These are phyloP conservation scores for Garra rufa DNA, from an alignment of 2,113 vertebrate species.

Conservation along the genomic window DNA sequence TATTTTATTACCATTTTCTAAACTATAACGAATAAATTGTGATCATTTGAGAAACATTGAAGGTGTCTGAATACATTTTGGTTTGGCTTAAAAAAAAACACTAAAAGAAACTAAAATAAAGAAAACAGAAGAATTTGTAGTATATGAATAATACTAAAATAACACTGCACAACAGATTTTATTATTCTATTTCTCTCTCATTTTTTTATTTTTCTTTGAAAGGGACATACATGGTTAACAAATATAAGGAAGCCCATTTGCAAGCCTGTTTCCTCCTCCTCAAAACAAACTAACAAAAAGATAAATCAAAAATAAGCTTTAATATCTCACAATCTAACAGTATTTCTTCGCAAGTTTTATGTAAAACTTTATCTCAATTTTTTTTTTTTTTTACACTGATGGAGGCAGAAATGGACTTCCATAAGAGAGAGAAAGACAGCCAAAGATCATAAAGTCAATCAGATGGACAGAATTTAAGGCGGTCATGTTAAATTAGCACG, in stretches of 20 bases:
- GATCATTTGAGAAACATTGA: no score
- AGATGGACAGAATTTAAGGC: background rate
- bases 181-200: no score
- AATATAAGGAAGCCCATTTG: background rate
- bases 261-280: background rate
- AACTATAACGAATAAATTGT: no score
- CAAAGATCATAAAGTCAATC: background rate
- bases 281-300: background rate
- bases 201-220: background rate
- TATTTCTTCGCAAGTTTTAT: background rate
- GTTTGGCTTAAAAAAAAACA: no score
- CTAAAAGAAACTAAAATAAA: no score
- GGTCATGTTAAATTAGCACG: conserved; percentile 48
- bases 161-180: no score
- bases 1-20: no score
- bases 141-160: no score
- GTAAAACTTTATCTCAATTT: background rate
- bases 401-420: conserved; percentile 4
- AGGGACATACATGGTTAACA: background rate
- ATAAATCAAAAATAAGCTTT: background rate
- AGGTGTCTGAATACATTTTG: no score
- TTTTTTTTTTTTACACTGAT: background rate
- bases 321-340: background rate
- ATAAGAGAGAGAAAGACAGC: conserved; percentile 37
- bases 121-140: no score